Evolutionary conservation across 1,140 invertebrate genomes (phyloP).

Genomic region (Danaus melanippus): DNA sequence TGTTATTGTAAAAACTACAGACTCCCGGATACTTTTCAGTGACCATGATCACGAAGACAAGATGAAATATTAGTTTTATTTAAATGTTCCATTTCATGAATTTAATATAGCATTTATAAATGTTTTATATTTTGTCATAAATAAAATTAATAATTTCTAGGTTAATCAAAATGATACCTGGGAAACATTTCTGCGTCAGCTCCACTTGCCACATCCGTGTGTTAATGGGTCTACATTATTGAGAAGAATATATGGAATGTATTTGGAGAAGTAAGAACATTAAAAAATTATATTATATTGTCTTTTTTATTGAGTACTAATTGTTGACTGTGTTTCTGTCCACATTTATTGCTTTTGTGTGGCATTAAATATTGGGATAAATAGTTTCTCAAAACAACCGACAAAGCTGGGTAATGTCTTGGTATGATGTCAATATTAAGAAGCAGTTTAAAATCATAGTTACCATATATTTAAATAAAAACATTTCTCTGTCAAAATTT

Average conservation of each 20-base stretch:
- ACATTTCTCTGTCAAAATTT: no score
- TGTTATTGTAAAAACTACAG: no score
- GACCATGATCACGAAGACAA: no score
- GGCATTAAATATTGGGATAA: not conserved
- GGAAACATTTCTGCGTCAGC: conserved; percentile 84
- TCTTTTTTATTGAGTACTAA: not conserved
- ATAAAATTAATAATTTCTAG: conserved; percentile 69
- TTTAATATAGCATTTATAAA: no score
- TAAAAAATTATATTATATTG: conserved; percentile 10
- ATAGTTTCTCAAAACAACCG: not conserved
- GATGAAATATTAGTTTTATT: no score
- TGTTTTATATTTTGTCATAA: not conserved
- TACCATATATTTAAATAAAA: no score
- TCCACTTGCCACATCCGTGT: conserved; percentile 84
- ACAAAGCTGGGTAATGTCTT: no score
- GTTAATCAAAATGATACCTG: conserved; percentile 89
- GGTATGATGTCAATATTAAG: no score
- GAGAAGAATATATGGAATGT: conserved; percentile 91
- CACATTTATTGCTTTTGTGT: no score
- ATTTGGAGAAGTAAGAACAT: conserved; percentile 72
- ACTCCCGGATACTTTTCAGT: no score
- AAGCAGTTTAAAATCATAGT: no score
- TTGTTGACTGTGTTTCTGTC: not conserved
- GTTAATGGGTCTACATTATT: conserved; percentile 90
- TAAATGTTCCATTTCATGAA: no score